phyloP scores from a whole-genome alignment of 1,140 invertebrate genomes.

The Hyles euphorbiae region DNA sequence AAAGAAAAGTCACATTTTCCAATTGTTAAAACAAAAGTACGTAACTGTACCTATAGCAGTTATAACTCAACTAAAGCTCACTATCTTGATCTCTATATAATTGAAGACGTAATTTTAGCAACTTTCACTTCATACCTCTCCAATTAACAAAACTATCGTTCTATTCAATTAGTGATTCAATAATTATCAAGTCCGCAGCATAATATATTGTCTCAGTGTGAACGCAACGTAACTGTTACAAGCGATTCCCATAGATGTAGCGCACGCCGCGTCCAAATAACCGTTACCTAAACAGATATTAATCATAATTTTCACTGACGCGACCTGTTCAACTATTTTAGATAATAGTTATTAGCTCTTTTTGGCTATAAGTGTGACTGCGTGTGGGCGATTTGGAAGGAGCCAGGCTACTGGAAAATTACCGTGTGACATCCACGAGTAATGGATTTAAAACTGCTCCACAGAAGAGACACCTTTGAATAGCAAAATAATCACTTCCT shows the following conservation, averaged over 20 bases:
- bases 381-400: slow-evolving; percentile 45
- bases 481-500: slow-evolving; percentile 66
- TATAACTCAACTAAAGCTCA: too few relatives aligned
- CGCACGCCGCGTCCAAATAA: slow-evolving; percentile 22
- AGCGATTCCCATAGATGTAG: slow-evolving; percentile 32
- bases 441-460: slow-evolving; percentile 70
- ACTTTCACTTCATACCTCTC: too few relatives aligned
- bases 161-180: too few relatives aligned
- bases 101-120: too few relatives aligned
- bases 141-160: too few relatives aligned
- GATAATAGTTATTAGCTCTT: slow-evolving; percentile 71
- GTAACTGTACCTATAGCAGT: too few relatives aligned
- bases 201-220: neutral
- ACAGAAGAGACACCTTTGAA: slow-evolving; percentile 43
- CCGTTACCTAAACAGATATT: slow-evolving; percentile 72
- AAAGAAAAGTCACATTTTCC: too few relatives aligned
- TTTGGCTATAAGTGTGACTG: slow-evolving; percentile 43
- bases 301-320: slow-evolving; percentile 75
- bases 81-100: too few relatives aligned
- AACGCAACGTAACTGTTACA: slow-evolving; percentile 4
- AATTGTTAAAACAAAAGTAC: too few relatives aligned
- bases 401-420: slow-evolving; percentile 67
- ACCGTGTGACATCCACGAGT: slow-evolving; percentile 61
- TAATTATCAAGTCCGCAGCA: too few relatives aligned
- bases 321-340: slow-evolving; percentile 53